A percentile compares a stretch with the other conserved stretches of the same genome.
Conservation (phyloP, 2,113 vertebrate genomes). For the Catharus bicknelli region DNA sequence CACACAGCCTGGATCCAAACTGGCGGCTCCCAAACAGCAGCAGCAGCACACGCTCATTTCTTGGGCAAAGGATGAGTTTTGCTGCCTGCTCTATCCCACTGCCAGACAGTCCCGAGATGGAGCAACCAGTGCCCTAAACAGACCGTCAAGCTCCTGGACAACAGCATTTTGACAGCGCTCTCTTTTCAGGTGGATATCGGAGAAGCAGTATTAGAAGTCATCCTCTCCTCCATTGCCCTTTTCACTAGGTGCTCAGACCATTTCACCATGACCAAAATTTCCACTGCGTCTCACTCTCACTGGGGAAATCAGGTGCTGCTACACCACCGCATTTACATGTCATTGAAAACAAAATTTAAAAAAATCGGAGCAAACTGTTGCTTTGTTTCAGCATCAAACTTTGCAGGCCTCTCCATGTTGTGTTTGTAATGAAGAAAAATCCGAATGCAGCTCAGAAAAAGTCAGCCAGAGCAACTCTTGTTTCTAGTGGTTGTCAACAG, state of each 20-base stretch:
- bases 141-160: neutral
- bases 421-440: neutral
- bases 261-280: slow-evolving; percentile 31
- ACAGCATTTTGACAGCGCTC: neutral
- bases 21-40: accelerated
- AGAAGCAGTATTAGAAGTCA: neutral
- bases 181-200: neutral
- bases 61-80: neutral
- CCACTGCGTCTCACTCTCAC: neutral
- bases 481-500: neutral
- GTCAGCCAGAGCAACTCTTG: neutral
- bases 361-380: slow-evolving; percentile 4
- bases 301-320: neutral
- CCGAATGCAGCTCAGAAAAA: neutral
- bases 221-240: slow-evolving; percentile 27
- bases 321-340: accelerated
- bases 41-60: neutral
- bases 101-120: accelerated
- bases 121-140: neutral
- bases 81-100: neutral
- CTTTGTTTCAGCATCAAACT: slow-evolving; percentile 8
- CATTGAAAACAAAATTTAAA: neutral
- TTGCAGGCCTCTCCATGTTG: neutral
- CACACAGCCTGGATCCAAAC: neutral
- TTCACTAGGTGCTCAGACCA: neutral